Base-by-base conservation (phyloP, 2,113 vertebrate species). In the Macrotis lagotis region DNA sequence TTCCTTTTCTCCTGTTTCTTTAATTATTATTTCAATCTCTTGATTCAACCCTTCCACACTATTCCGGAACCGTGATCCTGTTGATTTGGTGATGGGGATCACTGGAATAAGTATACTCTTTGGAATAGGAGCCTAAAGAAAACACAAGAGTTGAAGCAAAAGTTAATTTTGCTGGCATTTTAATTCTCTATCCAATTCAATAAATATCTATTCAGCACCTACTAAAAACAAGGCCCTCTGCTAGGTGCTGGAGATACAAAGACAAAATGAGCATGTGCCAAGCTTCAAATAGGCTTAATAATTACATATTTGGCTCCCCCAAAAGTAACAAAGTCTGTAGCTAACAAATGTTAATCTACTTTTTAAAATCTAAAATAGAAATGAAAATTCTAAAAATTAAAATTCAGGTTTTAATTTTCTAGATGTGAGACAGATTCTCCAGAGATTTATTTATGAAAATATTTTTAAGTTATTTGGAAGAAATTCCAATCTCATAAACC, bases 21-120 rank as follows among this genome's bases (percentile, higher is more conserved):
- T 99, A 98, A 99, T 99, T 97, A 99, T 99, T 98, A 99, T 99
- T 95, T 99, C 99, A 52, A 99, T 99, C 98, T 99, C 99, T 97
- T 99, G 99, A 98, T 99, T 99, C 96, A 99, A 98, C 51, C 99
- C 99, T 98, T 99, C 99, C 51, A 99, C 99, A 12, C 99, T 99
- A 98, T 99, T 99, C 91, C 99, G 99, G 98, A 99, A 99, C 90
- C 99, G 98, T 0, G 99, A 99, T 22, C 99, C 99, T 0, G 99
- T 99, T 0, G 99, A 99, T 97, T 99, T 99, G 97, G 99, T 98
- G 96, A 99, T 99, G 22, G 99, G 99, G 97, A 99, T 99, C 94
- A 98, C 98, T 91, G 99, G 99, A 90, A 99, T 99, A 52, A 99
- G 99, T 50, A 99, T 98, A 97, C 98, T 99, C 98, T 99, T 99